These are phyloP conservation scores for Paramuricea clavata DNA, from an alignment of 92 coral and sea anemone species.

Conservation along the genomic window DNA sequence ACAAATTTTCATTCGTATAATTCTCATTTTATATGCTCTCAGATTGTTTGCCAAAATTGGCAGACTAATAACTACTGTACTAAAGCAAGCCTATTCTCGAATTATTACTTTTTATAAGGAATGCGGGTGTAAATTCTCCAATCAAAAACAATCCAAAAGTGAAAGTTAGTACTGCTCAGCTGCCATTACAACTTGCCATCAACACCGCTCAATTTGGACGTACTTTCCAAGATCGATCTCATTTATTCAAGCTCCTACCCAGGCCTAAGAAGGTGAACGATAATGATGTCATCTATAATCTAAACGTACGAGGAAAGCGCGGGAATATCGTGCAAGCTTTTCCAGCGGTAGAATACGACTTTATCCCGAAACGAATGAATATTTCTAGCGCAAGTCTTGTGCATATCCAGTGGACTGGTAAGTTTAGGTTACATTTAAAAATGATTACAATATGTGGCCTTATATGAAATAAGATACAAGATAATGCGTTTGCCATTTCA, in stretches of 20 bases:
- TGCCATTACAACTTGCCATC: conserved; percentile 88
- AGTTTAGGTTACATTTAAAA: neutral
- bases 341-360: conserved; percentile 99
- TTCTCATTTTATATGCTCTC: too few relatives aligned
- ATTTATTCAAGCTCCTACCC: conserved; percentile 73
- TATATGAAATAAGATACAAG: too few relatives aligned
- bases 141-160: conserved; percentile 90
- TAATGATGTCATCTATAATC: conserved; percentile 74
- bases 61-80: too few relatives aligned
- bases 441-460: too few relatives aligned
- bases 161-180: conserved; percentile 81
- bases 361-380: conserved; percentile 79
- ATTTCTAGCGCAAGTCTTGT: conserved; percentile 68
- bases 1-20: too few relatives aligned
- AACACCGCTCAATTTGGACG: conserved; percentile 98
- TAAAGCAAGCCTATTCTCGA: too few relatives aligned
- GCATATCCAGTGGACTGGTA: conserved; percentile 98
- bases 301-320: conserved; percentile 96
- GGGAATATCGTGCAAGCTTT: conserved; percentile 94
- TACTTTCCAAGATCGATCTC: conserved; percentile 96
- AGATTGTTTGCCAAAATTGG: too few relatives aligned
- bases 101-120: conserved; percentile 40
- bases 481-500: too few relatives aligned
- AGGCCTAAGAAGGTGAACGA: conserved; percentile 72
- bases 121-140: conserved; percentile 69